Evolutionary conservation across 1,140 invertebrate species (phyloP), one percentile per base, ranked within the genome.

Genomic region (Ceratina japonica): DNA sequence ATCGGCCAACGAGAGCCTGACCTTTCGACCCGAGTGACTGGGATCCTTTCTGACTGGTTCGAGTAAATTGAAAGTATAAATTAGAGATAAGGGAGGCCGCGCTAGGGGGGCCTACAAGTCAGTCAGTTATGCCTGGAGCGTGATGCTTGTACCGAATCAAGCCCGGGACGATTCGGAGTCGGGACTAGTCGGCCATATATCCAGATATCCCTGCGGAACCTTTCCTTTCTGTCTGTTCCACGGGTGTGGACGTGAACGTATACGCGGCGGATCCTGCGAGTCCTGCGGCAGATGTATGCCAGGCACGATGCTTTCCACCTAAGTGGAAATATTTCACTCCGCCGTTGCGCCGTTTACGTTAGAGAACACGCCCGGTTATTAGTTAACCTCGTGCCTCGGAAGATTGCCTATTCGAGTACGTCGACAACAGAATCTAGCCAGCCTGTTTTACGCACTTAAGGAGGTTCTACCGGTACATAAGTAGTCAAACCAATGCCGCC

Each of bases 41-140:
- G 58, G 71, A 73, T 78, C 75, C 79, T 82, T 44, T 10, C 37
- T 44, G 37, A 44, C 66, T 52, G 66, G 71, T 74, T 66, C 62
- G 44, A 76, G 85, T 90, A 91, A 91, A 91, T 91, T 90, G 89
- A 91, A 91, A 90, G 89, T 91, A 91, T 91, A 91, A 90, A 91
- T 91, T 91, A 90, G 85, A 86, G 85, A 90, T 91, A 91, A 90
- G 87, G 77, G 84, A 89, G 74, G 82, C 24, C 51, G 63, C 31
- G 68, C 44, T 51, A 20, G 31, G 3, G 16, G 18, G 22, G 66
- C 56, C 65, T 75, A 81, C 58, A 81, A 85, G 80, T 78, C 79
- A 84, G 87, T 88, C 86, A 83, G 84, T 91, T 90, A 91, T 90
- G 88, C 84, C 79, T 69, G 13, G 87, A 80, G 87, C 89, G 90